A percentile compares a stretch with the other conserved stretches of the same genome.
phyloP scores from a whole-genome alignment of 2,113 vertebrate genomes.

The Setophaga kirtlandii region DNA sequence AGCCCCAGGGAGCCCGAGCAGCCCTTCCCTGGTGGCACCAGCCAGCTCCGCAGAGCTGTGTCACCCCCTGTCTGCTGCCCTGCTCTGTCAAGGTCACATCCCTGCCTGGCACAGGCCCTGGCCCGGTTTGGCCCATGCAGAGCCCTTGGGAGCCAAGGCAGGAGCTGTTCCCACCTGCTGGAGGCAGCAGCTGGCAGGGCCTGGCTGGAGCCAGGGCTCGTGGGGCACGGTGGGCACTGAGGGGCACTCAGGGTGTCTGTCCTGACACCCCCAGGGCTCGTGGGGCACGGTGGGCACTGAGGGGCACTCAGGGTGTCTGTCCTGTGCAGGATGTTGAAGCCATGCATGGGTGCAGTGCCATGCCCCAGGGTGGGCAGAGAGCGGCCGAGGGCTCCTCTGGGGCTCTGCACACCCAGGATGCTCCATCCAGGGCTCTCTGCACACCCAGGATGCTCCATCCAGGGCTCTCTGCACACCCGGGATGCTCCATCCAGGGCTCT shows the following conservation, averaged over 20 bases:
- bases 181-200: too few species aligned
- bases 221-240: rapidly evolving
- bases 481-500: not conserved
- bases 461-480: too few species aligned
- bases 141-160: not conserved
- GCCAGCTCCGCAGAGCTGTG: too few species aligned
- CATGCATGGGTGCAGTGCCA: too few species aligned
- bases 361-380: rapidly evolving
- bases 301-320: too few species aligned
- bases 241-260: too few species aligned
- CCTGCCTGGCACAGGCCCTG: rapidly evolving
- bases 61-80: rapidly evolving
- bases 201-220: not conserved
- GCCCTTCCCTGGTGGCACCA: too few species aligned
- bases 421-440: not conserved
- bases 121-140: rapidly evolving
- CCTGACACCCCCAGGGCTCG: too few species aligned
- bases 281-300: rapidly evolving
- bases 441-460: too few species aligned
- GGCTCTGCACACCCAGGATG: not conserved
- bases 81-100: rapidly evolving
- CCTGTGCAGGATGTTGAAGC: not conserved
- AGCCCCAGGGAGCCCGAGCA: not conserved
- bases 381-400: not conserved
- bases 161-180: not conserved